phyloP scores from a whole-genome alignment of 2,797 vertebrate genomes.

The Cyclopterus lumpus region DNA sequence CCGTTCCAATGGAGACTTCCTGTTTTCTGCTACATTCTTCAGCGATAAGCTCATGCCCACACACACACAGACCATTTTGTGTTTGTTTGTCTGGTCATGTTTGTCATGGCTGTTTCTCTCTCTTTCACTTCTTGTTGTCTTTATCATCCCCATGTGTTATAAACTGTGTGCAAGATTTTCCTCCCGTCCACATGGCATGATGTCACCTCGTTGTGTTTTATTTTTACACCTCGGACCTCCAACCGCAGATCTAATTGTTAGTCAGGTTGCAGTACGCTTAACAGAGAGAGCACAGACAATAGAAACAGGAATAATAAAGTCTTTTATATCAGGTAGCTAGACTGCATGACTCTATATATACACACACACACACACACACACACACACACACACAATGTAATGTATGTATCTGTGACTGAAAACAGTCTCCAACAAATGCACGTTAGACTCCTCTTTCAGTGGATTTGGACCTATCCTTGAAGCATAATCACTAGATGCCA shows the following conservation, averaged over 20 bases:
- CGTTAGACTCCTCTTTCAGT: not conserved
- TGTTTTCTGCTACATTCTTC: slow-evolving; percentile 84
- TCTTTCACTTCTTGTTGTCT: not conserved
- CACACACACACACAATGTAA: not conserved
- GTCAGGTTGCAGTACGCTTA: slow-evolving; percentile 5
- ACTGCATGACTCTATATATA: not conserved
- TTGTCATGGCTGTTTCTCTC: not conserved
- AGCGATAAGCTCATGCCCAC: slow-evolving; percentile 73
- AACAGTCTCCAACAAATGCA: not conserved
- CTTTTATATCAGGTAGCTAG: not conserved
- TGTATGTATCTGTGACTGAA: not conserved
- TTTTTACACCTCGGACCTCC: slow-evolving; percentile 19
- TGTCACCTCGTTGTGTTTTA: slow-evolving; percentile 41
- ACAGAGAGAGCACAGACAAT: not conserved
- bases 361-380: not conserved
- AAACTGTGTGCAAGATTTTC: slow-evolving; percentile 16
- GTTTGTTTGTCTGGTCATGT: slow-evolving; percentile 29
- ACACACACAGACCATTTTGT: slow-evolving; percentile 33
- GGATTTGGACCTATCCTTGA: not conserved
- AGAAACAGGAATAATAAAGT: not conserved
- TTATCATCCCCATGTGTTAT: slow-evolving; percentile 8
- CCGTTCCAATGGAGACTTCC: slow-evolving; percentile 71
- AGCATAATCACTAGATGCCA: not conserved
- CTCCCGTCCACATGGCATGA: slow-evolving; percentile 36
- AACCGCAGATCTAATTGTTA: slow-evolving; percentile 4